Evolutionary conservation across 2,888 invertebrate genomes (phyloP).

Genomic region (Ernsta delagoae): DNA sequence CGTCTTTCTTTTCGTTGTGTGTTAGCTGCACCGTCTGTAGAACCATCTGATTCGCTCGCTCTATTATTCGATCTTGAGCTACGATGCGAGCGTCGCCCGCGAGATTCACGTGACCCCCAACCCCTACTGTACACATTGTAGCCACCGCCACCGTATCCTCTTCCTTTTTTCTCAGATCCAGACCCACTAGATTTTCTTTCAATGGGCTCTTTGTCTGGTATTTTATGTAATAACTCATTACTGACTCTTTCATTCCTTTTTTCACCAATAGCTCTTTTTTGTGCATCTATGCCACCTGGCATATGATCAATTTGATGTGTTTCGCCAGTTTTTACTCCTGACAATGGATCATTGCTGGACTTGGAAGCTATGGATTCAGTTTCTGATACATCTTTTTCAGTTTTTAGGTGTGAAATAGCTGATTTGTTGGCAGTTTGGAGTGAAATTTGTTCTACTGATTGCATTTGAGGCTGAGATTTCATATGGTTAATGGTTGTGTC

Average conservation of each 20-base stretch:
- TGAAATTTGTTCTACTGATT: slow-evolving; percentile 54
- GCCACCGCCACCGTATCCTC: slow-evolving; percentile 74
- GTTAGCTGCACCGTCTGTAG: slow-evolving; percentile 88
- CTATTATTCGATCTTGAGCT: slow-evolving; percentile 76
- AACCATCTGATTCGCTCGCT: slow-evolving; percentile 90
- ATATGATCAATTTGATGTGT: slow-evolving; percentile 58
- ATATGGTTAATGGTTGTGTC: slow-evolving; percentile 54
- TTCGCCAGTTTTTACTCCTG: slow-evolving; percentile 58
- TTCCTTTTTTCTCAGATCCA: slow-evolving; percentile 80
- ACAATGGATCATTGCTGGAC: slow-evolving; percentile 62
- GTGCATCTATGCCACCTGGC: slow-evolving; percentile 53
- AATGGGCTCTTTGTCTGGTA: slow-evolving; percentile 76
- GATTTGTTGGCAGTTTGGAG: slow-evolving; percentile 56
- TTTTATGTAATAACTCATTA: slow-evolving; percentile 73
- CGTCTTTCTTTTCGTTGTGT: slow-evolving; percentile 81
- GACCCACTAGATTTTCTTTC: slow-evolving; percentile 78
- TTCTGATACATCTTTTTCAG: slow-evolving; percentile 71
- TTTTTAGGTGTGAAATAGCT: slow-evolving; percentile 60
- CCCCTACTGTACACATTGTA: slow-evolving; percentile 76
- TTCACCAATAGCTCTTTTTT: slow-evolving; percentile 64
- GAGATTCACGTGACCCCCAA: slow-evolving; percentile 78
- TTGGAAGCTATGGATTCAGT: slow-evolving; percentile 67
- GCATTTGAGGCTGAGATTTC: slow-evolving; percentile 59
- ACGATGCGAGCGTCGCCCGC: slow-evolving; percentile 79
- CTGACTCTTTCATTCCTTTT: slow-evolving; percentile 67